These are phyloP conservation scores for Aleiodes leptofemur DNA, from an alignment of 2,888 invertebrate genomes.

Conservation along the genomic window DNA sequence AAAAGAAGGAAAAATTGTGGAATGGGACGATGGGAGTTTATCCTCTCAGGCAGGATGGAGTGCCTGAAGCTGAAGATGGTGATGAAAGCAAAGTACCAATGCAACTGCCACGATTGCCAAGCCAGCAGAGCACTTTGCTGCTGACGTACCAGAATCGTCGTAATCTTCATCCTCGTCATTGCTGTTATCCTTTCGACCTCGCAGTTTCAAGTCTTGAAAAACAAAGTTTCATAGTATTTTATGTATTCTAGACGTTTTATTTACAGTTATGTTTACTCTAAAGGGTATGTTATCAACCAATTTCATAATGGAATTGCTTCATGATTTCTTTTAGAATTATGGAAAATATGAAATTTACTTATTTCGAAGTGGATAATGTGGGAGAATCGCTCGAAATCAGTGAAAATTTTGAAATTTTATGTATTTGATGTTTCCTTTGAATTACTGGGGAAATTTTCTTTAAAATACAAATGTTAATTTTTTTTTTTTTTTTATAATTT, in stretches of 20 bases:
- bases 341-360: too few species aligned
- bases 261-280: too few species aligned
- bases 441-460: too few species aligned
- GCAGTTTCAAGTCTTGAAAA: conserved; percentile 66
- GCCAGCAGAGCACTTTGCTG: conserved; percentile 55
- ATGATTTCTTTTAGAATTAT: too few species aligned
- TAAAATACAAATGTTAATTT: too few species aligned
- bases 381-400: too few species aligned
- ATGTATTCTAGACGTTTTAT: not conserved
- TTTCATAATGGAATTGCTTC: too few species aligned
- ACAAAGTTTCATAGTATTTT: conserved; percentile 49
- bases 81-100: conserved; percentile 64
- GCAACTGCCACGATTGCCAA: conserved; percentile 59
- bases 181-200: conserved; percentile 67
- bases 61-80: conserved; percentile 65
- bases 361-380: too few species aligned
- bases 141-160: conserved; percentile 64
- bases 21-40: conserved; percentile 34
- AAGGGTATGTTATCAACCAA: too few species aligned
- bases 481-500: too few species aligned
- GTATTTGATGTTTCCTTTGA: too few species aligned
- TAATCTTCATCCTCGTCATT: conserved; percentile 66
- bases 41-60: conserved; percentile 68
- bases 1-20: conserved; percentile 46
- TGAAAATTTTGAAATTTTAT: too few species aligned